Base-by-base conservation (phyloP, 92 coral and sea anemone species). In the Metridium senile region DNA sequence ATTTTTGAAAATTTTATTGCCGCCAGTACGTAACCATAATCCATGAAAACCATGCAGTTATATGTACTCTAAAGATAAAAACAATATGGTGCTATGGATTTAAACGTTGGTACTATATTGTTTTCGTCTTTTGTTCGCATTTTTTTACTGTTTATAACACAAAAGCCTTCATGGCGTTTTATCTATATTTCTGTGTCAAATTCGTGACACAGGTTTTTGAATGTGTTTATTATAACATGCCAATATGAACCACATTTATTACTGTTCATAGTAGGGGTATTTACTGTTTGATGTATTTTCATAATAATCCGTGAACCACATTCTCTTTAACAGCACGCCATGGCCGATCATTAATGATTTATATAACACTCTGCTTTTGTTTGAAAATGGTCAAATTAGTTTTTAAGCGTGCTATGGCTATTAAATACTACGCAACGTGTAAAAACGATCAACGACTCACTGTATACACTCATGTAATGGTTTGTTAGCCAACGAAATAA, bases 341-440 rank as follows among this genome's bases (percentile, higher is more conserved):
- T 72, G 76, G 54, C 53, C 31, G 27, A 22, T 72, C 76, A 72
- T 72, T 34, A 72, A 72, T 72, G 64, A 72, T 72, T 72, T 22
- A 72, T n/a, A n/a, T n/a, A n/a, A 18, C 32, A 6, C 66, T 19
- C 62, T 32, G 43, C 62, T 59, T 31, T 56, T 53, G 76, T 72
- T 72, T 56, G 52, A 20, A 72, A 9, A 72, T 26, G 52, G 64
- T 20, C 11, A 72, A 72, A 72, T 52, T 72, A 72, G 39, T 18
- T 52, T 71, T 25, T 35, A 49, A 52, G 26, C 16, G 39, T 23
- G 66, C 33, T 26, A 23, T 23, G 13, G 29, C 66, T 23, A 61
- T 61, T 61, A 61, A 61, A 61, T 61, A 61, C 66, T 6, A 26
- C 31, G 30, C 66, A 61, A 27, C 29, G 31, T 61, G 17, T 23